Evolutionary conservation across 2,113 vertebrate species (phyloP), one percentile per base, ranked within the genome.

Genomic region (Nothoprocta perdicaria): DNA sequence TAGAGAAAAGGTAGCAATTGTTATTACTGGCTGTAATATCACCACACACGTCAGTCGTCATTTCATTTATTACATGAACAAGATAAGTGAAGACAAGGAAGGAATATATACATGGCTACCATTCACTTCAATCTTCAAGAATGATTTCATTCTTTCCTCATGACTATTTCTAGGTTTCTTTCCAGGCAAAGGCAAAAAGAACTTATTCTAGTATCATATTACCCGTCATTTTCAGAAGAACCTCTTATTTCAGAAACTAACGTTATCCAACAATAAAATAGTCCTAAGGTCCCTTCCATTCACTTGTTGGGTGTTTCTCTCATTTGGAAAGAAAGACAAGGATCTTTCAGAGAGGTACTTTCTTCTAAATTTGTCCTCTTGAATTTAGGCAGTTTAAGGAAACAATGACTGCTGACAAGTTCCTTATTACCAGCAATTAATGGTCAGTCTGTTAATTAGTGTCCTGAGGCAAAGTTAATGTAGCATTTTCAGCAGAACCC

Each of bases 371-470:
- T 95, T 93, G 88, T 94, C 91, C 38, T 91, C 86, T 89, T 78
- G 68, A 95, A 87, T 96, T 90, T 80, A 94, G 77, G 82, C 91
- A 96, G 92, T 94, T 96, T 96, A 96, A 95, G 88, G 94, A 94
- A 97, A 95, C 94, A 90, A 96, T 92, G 71, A 93, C 77, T 68
- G 85, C 62, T 96, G 94, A 94, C 90, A 96, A 97, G 90, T 97
- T 91, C 93, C 92, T 96, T 97, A 93, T 96, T 96, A 94, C 86
- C 92, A 95, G 74, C 92, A 97, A 97, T 96, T 95, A 97, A 97
- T 96, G 94, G 95, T 76, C 93, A 91, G 95, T 94, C 96, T 96
- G 86, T 95, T 97, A 98, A 98, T 97, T 97, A 96, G 90, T 97
- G 95, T 92, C 96, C 96, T 74, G 88, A 94, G 96, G 95, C 96